A percentile compares a stretch with the other conserved stretches of the same genome.
phyloP scores from a whole-genome alignment of 2,888 invertebrate species.

The Neoitamus cyanurus region DNA sequence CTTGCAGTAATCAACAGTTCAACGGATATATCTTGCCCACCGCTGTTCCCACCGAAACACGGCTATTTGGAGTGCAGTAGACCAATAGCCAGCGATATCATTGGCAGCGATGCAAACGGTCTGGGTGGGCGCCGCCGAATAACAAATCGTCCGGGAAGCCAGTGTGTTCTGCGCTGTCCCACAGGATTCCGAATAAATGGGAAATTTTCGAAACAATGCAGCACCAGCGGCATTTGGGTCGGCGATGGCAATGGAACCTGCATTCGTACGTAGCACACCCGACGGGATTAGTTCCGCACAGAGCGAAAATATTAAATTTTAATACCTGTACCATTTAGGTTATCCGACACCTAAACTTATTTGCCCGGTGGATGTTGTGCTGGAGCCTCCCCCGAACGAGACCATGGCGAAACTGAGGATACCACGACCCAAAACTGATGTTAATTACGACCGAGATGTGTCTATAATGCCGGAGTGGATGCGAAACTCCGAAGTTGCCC shows the following conservation, averaged over 20 bases:
- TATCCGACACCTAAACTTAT: conserved; percentile 68
- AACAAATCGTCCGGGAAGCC: conserved; percentile 67
- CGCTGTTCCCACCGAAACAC: conserved; percentile 65
- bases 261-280: conserved; percentile 62
- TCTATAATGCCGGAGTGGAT: conserved; percentile 68
- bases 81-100: conserved; percentile 54
- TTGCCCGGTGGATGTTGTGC: conserved; percentile 68
- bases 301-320: conserved; percentile 33
- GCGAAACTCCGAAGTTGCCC: conserved; percentile 66
- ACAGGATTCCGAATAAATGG: conserved; percentile 62
- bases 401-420: conserved; percentile 67
- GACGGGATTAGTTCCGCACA: background rate
- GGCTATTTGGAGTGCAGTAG: conserved; percentile 68
- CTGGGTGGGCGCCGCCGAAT: conserved; percentile 60
- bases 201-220: conserved; percentile 66
- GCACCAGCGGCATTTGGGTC: conserved; percentile 66
- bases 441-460: conserved; percentile 68
- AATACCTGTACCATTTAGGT: conserved; percentile 58
- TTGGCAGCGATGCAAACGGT: conserved; percentile 31
- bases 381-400: conserved; percentile 66
- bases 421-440: conserved; percentile 69
- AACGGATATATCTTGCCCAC: conserved; percentile 62
- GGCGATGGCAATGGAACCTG: conserved; percentile 67
- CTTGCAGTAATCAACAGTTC: conserved; percentile 53
- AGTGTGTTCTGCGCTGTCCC: conserved; percentile 67